These are phyloP conservation scores for Lepilemur ruficaudatus DNA, from an alignment of 2,797 vertebrate species.

Conservation along the genomic window DNA sequence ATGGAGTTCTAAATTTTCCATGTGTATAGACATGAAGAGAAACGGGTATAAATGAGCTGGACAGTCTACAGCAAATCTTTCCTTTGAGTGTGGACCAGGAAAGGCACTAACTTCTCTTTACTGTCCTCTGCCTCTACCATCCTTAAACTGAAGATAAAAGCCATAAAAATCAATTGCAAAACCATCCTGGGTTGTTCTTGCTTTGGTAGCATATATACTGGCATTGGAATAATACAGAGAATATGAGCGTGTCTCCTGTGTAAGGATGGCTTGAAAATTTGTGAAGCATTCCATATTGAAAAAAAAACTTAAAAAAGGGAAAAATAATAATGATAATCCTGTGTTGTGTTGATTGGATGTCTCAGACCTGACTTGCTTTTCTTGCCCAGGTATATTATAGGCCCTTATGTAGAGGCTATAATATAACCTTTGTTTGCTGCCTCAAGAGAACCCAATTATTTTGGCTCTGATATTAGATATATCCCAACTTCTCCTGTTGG, in stretches of 20 bases:
- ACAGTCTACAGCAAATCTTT: neutral
- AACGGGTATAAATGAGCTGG: neutral
- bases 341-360: neutral
- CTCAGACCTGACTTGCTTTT: neutral
- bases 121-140: neutral
- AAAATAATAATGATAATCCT: neutral
- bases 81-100: neutral
- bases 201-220: neutral
- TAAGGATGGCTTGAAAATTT: neutral
- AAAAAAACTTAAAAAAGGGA: neutral
- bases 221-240: neutral
- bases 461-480: neutral
- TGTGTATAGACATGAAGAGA: neutral
- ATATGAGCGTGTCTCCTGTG: neutral
- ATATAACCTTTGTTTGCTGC: neutral
- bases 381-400: neutral
- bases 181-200: neutral
- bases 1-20: neutral
- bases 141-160: neutral
- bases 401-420: neutral
- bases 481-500: neutral
- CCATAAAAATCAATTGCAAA: neutral
- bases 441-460: neutral
- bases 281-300: neutral
- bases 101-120: neutral